These are phyloP conservation scores for Adineta ricciae DNA, from an alignment of 2,888 invertebrate species.

Conservation along the genomic window DNA sequence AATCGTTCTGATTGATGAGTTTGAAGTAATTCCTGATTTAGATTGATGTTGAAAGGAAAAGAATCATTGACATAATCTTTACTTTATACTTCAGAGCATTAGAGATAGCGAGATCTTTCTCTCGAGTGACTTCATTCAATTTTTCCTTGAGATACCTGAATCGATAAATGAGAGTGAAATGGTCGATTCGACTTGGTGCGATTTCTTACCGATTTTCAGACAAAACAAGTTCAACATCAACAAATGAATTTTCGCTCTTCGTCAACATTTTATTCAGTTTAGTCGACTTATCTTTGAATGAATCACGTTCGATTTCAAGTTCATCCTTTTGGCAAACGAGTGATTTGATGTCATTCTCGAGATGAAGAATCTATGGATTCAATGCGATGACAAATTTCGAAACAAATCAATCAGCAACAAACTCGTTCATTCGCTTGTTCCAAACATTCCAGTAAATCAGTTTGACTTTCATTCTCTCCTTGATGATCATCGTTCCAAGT, in stretches of 20 bases:
- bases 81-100: neutral
- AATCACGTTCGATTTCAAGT: constrained; percentile 31
- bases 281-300: constrained; percentile 26
- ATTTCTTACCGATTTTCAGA: neutral
- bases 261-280: constrained; percentile 11
- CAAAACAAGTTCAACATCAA: neutral
- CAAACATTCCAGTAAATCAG: neutral
- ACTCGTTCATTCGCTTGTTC: constrained; percentile 16
- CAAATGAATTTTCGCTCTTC: neutral
- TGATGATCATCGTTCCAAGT: neutral
- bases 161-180: neutral
- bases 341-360: constrained; percentile 29
- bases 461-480: neutral
- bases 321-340: constrained; percentile 30
- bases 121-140: neutral
- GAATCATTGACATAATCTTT: neutral
- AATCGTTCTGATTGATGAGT: neutral
- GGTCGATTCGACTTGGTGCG: too few relatives aligned
- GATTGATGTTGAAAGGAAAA: neutral
- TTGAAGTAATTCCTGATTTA: neutral
- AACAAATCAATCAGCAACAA: neutral
- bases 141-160: constrained; percentile 1
- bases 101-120: neutral
- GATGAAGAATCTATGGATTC: neutral
- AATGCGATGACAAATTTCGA: neutral